phyloP scores from a whole-genome alignment of 2,888 invertebrate species.

The Caenorhabditis sp. region DNA sequence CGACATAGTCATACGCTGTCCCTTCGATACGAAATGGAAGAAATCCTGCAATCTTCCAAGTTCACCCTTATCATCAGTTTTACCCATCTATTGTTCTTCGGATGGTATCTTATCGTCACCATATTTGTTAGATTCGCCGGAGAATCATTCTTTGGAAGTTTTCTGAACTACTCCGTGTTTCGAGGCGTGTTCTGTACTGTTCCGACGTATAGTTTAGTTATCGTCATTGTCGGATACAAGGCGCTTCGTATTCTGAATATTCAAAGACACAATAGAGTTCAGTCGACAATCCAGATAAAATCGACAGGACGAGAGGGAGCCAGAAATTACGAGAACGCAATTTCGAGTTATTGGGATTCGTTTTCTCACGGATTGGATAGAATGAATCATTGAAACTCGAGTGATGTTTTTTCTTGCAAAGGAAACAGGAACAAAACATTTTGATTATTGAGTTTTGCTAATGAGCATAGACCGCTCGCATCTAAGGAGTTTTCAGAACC shows the following conservation, averaged over 20 bases:
- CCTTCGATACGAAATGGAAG: conserved; percentile 48
- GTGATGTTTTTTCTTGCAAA: not conserved
- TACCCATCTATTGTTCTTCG: conserved; percentile 39
- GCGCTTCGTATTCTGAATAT: conserved; percentile 9
- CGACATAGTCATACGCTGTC: conserved; percentile 26
- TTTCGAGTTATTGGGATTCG: conserved; percentile 47
- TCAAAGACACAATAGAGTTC: conserved; percentile 19
- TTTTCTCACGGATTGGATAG: conserved; percentile 14
- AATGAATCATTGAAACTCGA: not conserved
- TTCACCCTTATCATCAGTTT: conserved; percentile 56
- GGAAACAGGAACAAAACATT: not conserved
- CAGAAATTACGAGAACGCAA: conserved; percentile 43
- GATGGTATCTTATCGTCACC: conserved; percentile 29
- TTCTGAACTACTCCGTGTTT: conserved; percentile 31
- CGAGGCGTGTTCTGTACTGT: conserved; percentile 42
- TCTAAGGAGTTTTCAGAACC: not conserved
- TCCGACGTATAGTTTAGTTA: conserved; percentile 44
- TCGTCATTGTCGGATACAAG: conserved; percentile 26
- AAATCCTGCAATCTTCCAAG: conserved; percentile 47
- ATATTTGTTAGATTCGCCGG: conserved; percentile 27
- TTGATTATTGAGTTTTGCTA: not conserved
- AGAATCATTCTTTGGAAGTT: conserved; percentile 26
- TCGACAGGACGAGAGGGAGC: conserved; percentile 46
- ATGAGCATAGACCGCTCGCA: too few relatives aligned
- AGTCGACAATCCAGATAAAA: conserved; percentile 34